Evolutionary conservation across 2,797 vertebrate genomes (phyloP), one percentile per base, ranked within the genome.

Genomic region (Prionace glauca): DNA sequence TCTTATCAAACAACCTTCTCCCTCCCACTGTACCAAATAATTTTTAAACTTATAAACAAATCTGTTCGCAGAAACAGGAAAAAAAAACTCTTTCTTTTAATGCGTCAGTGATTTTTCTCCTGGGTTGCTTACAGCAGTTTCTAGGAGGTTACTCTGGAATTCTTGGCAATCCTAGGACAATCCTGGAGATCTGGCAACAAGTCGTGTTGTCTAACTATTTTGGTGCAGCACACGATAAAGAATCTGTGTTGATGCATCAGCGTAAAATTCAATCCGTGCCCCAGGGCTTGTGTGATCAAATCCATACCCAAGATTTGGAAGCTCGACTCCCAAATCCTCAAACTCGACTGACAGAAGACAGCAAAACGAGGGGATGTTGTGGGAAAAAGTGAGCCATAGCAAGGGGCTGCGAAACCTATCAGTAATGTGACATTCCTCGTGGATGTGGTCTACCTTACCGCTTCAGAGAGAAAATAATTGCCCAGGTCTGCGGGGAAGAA

Each of bases 381-480:
- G 24, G 71, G 45, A 74, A 8, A 56, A 72, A 95, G 36, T 67
- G n/a, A 67, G 65, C n/a, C 12, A 50, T 1, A 4, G 24, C 24
- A 95, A 95, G 41, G n/a, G 24, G 67, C 71, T 56, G 71, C 14
- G 60, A 95, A 60, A 74, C 16, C 24, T 10, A 77, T 77, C 71
- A 94, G 71, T 45, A 50, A 50, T 10, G 50, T 20, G 16, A 60
- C 11, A 3, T 77, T 56, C 18, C 32, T 50, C 60, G 56, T 95
- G 93, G 72, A 60, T 77, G 93, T 77, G 69, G 71, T 95, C 93
- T 77, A 71, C 5, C 72, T 77, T 74, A 74, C 93, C 74, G 26
- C 50, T 26, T 94, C 32, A 29, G 71, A 60, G 45, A 56, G 71
- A 95, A 77, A n/a, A 20, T 60, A 29, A 77, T 77, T 3, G 41